These are phyloP conservation scores for Lophius piscatorius DNA, from an alignment of 2,113 vertebrate genomes.

Conservation along the genomic window DNA sequence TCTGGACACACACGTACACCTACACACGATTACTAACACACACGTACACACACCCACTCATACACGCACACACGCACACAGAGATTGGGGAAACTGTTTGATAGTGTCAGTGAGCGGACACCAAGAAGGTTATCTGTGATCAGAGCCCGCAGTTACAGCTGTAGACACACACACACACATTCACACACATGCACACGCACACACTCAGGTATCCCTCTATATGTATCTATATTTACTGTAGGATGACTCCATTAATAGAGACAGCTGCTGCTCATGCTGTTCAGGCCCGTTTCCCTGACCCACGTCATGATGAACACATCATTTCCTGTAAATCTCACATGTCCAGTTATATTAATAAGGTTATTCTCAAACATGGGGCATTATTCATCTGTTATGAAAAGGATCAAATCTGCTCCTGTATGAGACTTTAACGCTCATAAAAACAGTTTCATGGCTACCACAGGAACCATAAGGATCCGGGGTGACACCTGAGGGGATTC, in stretches of 20 bases:
- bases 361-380: too few relatives aligned
- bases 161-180: neutral
- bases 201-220: neutral
- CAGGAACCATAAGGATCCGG: too few relatives aligned
- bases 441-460: too few relatives aligned
- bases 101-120: constrained; percentile 50
- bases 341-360: too few relatives aligned
- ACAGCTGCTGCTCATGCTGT: constrained; percentile 5
- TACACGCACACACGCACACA: constrained; percentile 4
- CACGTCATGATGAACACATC: too few relatives aligned
- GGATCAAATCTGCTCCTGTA: too few relatives aligned
- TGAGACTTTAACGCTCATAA: too few relatives aligned
- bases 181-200: neutral
- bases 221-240: neutral
- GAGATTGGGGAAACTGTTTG: constrained; percentile 33
- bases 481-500: too few relatives aligned
- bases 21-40: constrained; percentile 14
- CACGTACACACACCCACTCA: neutral
- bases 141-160: constrained; percentile 40
- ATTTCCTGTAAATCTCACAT: too few relatives aligned
- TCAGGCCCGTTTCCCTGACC: neutral
- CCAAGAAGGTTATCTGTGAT: constrained; percentile 70
- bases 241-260: constrained; percentile 13
- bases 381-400: too few relatives aligned
- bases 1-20: constrained; percentile 49